These are phyloP conservation scores for Synaphobranchus kaupii DNA, from an alignment of 2,797 vertebrate genomes.

Conservation along the genomic window DNA sequence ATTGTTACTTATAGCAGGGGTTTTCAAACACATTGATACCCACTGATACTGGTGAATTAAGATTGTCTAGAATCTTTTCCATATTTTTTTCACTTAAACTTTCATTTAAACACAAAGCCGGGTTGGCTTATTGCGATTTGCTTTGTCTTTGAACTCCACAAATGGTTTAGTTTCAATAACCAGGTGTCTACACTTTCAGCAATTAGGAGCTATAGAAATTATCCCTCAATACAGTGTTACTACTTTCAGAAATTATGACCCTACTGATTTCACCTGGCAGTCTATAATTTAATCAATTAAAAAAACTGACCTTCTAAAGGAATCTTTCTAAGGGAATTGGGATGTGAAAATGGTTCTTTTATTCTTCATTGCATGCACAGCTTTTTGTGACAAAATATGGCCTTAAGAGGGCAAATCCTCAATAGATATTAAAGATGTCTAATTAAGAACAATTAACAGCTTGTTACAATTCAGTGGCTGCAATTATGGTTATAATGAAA, in stretches of 20 bases:
- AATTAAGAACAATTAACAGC: background rate
- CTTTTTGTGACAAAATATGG: background rate
- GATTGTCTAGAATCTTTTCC: background rate
- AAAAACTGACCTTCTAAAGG: background rate
- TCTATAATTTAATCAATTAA: background rate
- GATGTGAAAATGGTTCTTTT: background rate
- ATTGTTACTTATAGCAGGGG: background rate
- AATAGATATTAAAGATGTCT: background rate
- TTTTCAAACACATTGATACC: background rate
- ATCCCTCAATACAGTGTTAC: background rate
- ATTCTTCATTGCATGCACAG: background rate
- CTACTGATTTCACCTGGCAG: background rate
- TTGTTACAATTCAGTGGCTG: background rate
- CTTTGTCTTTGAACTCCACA: background rate
- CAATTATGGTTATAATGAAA: background rate
- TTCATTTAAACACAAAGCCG: background rate
- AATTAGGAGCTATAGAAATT: background rate
- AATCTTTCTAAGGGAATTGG: background rate
- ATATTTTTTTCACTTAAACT: background rate
- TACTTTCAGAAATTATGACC: background rate
- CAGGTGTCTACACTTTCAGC: background rate
- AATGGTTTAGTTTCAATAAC: background rate
- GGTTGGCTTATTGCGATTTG: background rate
- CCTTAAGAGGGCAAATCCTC: background rate
- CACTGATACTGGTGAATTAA: background rate